Evolutionary conservation across 2,113 vertebrate genomes (phyloP).

Genomic region (Leucopsar rothschildi): DNA sequence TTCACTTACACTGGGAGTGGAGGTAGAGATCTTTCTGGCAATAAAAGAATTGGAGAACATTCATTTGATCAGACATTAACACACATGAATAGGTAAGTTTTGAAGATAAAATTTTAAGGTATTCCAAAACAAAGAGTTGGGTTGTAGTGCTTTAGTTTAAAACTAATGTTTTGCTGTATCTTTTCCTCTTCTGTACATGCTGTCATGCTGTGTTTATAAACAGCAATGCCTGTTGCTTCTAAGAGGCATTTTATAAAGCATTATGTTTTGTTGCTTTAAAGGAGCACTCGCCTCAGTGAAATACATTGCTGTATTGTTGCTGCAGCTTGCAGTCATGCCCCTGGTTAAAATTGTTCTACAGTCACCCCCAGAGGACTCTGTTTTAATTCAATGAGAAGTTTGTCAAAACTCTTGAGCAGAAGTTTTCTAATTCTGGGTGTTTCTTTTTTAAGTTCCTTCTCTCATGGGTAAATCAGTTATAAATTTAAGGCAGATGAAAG

Average conservation of each 20-base stretch:
- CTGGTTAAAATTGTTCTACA: not conserved
- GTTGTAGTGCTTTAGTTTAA: not conserved
- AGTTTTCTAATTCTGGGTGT: not conserved
- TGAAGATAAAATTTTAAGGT: not conserved
- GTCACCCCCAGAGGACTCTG: not conserved
- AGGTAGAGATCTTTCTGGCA: constrained; percentile 97
- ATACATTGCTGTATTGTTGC: not conserved
- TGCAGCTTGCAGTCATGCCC: not conserved
- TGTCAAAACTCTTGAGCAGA: not conserved
- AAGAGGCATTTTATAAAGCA: not conserved
- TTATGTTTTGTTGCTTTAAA: not conserved
- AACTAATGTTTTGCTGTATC: not conserved
- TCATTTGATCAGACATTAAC: constrained; percentile 97
- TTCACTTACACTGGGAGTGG: constrained; percentile 99
- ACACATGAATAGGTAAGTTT: constrained; percentile 95
- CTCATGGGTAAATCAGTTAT: not conserved
- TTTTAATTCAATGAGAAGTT: not conserved
- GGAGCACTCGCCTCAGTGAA: not conserved
- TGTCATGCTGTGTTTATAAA: not conserved
- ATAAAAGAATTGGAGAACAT: constrained; percentile 97
- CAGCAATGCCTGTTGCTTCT: not conserved
- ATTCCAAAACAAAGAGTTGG: not conserved
- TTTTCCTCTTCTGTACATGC: not conserved
- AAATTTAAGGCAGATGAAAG: not conserved
- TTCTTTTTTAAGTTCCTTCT: not conserved